Evolutionary conservation across 1,140 invertebrate species (phyloP).

Genomic region (Dolichoris vasculosae): DNA sequence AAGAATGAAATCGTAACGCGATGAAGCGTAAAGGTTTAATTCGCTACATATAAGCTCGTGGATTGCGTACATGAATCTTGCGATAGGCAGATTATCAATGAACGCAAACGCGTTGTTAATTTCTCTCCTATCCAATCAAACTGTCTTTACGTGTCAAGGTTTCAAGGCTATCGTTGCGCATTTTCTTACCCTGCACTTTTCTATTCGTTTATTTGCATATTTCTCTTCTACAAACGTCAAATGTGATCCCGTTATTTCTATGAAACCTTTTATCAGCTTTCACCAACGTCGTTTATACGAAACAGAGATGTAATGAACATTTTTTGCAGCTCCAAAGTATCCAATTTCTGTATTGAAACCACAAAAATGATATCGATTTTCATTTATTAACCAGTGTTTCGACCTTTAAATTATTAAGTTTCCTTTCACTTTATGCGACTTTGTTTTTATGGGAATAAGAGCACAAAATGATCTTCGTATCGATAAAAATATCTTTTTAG

Average conservation of each 20-base stretch:
- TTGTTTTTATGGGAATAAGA: too few relatives aligned
- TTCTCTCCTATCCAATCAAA: not conserved
- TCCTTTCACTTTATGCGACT: too few relatives aligned
- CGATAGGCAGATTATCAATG: constrained; percentile 9
- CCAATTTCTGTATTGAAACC: too few relatives aligned
- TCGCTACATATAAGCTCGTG: not conserved
- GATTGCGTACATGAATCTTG: not conserved
- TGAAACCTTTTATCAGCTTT: not conserved
- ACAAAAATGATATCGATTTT: too few relatives aligned
- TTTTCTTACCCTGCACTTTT: not conserved
- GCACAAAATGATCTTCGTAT: too few relatives aligned
- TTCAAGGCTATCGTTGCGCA: not conserved
- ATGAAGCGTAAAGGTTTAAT: constrained; percentile 24
- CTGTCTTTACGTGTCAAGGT: constrained; percentile 22
- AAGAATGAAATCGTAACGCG: not conserved
- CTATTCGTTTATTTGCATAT: not conserved
- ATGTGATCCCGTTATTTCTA: not conserved
- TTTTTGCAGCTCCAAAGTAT: too few relatives aligned
- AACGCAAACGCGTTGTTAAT: not conserved
- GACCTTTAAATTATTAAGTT: too few relatives aligned
- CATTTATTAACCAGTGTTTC: too few relatives aligned
- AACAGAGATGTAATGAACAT: too few relatives aligned
- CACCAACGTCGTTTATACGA: not conserved
- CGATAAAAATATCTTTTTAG: too few relatives aligned
- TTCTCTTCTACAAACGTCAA: not conserved